A percentile compares a stretch with the other conserved stretches of the same genome.
Conservation (phyloP, 1,140 invertebrate species). For the Zaprionus africanus region DNA sequence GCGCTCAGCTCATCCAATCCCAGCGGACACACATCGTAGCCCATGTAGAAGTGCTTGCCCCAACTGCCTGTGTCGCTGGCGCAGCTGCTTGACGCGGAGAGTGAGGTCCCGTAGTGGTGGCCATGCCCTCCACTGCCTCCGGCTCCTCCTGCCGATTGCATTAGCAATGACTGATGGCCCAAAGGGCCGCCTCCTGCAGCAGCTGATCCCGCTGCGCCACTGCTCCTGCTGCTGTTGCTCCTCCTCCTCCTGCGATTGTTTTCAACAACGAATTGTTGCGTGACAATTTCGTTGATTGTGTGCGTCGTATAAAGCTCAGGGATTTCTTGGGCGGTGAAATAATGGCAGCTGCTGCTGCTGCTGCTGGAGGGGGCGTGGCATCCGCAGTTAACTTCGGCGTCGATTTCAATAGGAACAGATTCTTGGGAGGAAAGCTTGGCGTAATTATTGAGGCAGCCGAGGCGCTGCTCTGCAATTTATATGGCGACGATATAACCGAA, state of each 20-base stretch:
- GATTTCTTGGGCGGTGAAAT: conserved; percentile 85
- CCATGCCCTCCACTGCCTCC: not conserved
- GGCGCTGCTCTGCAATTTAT: conserved; percentile 65
- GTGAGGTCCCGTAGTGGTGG: conserved; percentile 12
- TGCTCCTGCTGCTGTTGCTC: not conserved
- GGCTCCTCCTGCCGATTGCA: conserved; percentile 34
- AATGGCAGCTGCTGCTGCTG: conserved; percentile 15
- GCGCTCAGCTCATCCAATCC: conserved; percentile 72
- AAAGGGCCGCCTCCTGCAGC: not conserved
- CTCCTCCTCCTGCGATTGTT: conserved; percentile 71
- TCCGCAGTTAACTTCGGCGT: conserved; percentile 65
- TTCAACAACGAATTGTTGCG: conserved; percentile 87
- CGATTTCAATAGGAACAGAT: conserved; percentile 81
- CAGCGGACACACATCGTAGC: conserved; percentile 77
- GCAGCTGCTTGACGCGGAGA: conserved; percentile 65
- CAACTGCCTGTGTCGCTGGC: conserved; percentile 85
- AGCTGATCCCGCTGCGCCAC: not conserved
- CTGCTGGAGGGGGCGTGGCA: conserved; percentile 19
- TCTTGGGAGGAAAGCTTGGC: conserved; percentile 81
- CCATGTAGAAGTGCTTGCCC: conserved; percentile 83
- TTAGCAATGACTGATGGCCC: conserved; percentile 64
- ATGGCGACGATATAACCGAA: conserved; percentile 39
- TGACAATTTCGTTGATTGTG: conserved; percentile 89
- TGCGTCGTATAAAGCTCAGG: conserved; percentile 87
- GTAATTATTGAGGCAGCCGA: conserved; percentile 72